phyloP scores from a whole-genome alignment of 2,888 invertebrate species.

The Limulus polyphemus region DNA sequence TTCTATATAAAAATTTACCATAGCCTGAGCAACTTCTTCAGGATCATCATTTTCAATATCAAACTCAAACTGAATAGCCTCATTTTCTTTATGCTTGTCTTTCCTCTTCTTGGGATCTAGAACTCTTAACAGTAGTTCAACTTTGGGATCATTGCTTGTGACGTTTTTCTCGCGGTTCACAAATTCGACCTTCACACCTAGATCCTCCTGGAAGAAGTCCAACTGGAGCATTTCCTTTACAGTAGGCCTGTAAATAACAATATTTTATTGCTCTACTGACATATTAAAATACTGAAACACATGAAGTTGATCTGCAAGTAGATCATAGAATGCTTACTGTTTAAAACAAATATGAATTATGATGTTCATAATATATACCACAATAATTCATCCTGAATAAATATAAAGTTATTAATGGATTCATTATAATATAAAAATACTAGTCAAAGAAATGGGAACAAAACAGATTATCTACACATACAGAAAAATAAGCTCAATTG shows the following conservation, averaged over 20 bases:
- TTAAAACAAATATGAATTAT: too few species aligned
- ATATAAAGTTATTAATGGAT: too few species aligned
- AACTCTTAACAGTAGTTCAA: constrained; percentile 81
- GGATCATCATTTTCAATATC: constrained; percentile 80
- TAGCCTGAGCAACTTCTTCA: constrained; percentile 84
- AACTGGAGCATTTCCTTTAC: constrained; percentile 88
- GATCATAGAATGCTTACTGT: too few species aligned
- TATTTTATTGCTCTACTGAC: not conserved
- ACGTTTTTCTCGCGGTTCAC: constrained; percentile 46
- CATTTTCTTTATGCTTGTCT: constrained; percentile 95
- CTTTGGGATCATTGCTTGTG: constrained; percentile 43
- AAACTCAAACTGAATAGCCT: constrained; percentile 97
- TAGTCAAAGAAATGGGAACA: too few species aligned
- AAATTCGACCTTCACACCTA: constrained; percentile 62
- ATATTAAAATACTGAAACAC: too few species aligned
- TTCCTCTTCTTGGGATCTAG: constrained; percentile 93
- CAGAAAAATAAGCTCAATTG: too few species aligned
- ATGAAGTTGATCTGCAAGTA: too few species aligned
- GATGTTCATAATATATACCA: too few species aligned
- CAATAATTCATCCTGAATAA: too few species aligned
- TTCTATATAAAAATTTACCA: constrained; percentile 46
- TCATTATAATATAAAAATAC: too few species aligned
- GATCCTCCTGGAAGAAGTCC: constrained; percentile 94
- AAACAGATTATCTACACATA: too few species aligned
- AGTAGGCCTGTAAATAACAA: constrained; percentile 48